Percentiles rank a stretch among this genome's conserved stretches.
phyloP scores from a whole-genome alignment of 2,797 vertebrate species.

The Enteromius argenteus region DNA sequence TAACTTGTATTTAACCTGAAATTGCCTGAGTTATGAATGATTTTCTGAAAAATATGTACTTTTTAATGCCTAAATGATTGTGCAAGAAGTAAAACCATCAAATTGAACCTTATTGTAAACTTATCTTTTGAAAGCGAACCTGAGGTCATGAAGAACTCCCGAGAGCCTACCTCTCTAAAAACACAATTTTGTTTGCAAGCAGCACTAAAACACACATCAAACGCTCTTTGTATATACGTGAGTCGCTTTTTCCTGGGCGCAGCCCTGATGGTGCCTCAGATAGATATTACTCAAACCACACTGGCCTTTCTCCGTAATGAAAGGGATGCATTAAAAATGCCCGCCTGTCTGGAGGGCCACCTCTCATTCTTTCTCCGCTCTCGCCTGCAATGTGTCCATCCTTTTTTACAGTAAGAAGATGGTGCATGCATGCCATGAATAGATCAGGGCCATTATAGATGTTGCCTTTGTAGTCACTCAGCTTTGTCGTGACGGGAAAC shows the following conservation, averaged over 20 bases:
- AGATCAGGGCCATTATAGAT: slow-evolving; percentile 60
- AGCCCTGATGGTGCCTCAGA: slow-evolving; percentile 45
- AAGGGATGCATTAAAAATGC: slow-evolving; percentile 45
- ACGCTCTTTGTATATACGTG: slow-evolving; percentile 1
- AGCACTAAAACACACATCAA: slow-evolving; percentile 33
- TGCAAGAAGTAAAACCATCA: neutral
- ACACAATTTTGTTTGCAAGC: neutral
- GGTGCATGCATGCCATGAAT: slow-evolving; percentile 52
- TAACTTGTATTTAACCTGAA: neutral
- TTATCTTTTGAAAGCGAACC: neutral
- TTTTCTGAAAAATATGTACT: neutral
- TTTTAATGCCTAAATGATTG: neutral
- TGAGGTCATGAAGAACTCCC: slow-evolving; percentile 2
- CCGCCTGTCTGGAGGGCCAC: slow-evolving; percentile 49
- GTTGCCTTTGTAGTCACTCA: slow-evolving; percentile 50
- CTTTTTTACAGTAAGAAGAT: slow-evolving; percentile 41
- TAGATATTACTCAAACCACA: slow-evolving; percentile 51
- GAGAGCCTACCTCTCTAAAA: neutral
- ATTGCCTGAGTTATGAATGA: neutral
- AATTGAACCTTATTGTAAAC: neutral
- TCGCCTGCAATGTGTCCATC: slow-evolving; percentile 48
- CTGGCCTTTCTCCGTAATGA: slow-evolving; percentile 54
- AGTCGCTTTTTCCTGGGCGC: slow-evolving; percentile 30
- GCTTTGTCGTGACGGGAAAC: slow-evolving; percentile 56
- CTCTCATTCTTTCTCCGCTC: slow-evolving; percentile 46